A percentile compares a stretch with the other conserved stretches of the same genome.
Conservation (phyloP, 1,140 invertebrate genomes). For the Psix sp. region DNA sequence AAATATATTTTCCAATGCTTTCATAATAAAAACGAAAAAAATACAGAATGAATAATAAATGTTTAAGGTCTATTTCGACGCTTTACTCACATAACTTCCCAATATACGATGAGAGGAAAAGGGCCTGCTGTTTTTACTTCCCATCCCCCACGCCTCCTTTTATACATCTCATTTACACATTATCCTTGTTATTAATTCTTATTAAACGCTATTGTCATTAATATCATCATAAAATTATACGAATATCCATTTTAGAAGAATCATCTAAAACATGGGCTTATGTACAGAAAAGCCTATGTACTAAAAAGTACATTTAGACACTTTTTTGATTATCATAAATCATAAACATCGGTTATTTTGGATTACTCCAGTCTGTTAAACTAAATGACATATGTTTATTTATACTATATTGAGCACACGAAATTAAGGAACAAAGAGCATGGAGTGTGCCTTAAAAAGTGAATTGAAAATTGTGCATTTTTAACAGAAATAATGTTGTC, state of each 20-base stretch:
- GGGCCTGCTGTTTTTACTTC: slow-evolving; percentile 51
- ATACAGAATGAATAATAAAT: slow-evolving; percentile 23
- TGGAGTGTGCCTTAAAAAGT: slow-evolving; percentile 71
- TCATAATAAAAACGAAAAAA: slow-evolving; percentile 38
- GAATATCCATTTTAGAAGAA: slow-evolving; percentile 70
- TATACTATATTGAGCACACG: slow-evolving; percentile 64
- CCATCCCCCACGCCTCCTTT: slow-evolving; percentile 1
- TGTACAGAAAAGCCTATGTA: slow-evolving; percentile 72
- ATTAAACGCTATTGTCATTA: slow-evolving; percentile 73
- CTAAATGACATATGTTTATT: slow-evolving; percentile 65
- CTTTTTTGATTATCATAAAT: slow-evolving; percentile 67
- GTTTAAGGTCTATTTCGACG: slow-evolving; percentile 24
- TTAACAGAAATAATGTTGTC: slow-evolving; percentile 20
- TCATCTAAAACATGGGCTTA: slow-evolving; percentile 74
- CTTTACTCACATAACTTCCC: slow-evolving; percentile 45
- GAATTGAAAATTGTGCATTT: slow-evolving; percentile 54
- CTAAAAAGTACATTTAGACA: slow-evolving; percentile 72
- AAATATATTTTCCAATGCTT: slow-evolving; percentile 46
- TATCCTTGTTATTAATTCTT: slow-evolving; percentile 72
- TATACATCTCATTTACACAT: slow-evolving; percentile 69
- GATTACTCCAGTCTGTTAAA: slow-evolving; percentile 35
- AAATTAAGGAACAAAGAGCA: slow-evolving; percentile 69
- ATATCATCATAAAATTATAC: slow-evolving; percentile 72
- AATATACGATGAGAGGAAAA: slow-evolving; percentile 43
- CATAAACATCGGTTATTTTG: slow-evolving; percentile 62